Percentiles rank a stretch among this genome's conserved stretches.
These are phyloP conservation scores for Zosterops japonicus DNA, from an alignment of 2,113 vertebrate species.

Conservation along the genomic window DNA sequence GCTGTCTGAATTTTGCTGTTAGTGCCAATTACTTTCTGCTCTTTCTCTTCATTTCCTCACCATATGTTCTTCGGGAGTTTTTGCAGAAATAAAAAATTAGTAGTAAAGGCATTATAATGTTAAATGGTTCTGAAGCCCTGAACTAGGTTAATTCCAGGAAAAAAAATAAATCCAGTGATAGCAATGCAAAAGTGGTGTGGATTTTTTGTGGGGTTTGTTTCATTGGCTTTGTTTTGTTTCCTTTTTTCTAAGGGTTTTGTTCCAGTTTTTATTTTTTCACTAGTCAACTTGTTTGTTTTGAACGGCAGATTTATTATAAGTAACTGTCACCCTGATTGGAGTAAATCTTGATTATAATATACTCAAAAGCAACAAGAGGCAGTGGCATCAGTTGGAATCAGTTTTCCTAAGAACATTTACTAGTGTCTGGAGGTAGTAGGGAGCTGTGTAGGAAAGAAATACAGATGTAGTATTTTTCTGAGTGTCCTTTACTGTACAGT, in stretches of 20 bases:
- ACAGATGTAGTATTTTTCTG: neutral
- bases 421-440: neutral
- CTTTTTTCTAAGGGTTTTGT: neutral
- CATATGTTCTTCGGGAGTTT: neutral
- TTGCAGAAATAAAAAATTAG: neutral
- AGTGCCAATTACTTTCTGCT: neutral
- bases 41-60: neutral
- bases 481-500: neutral
- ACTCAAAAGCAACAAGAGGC: neutral
- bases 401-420: neutral
- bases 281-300: neutral
- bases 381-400: neutral
- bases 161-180: neutral
- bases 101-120: neutral
- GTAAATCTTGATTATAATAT: neutral
- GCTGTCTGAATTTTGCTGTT: neutral
- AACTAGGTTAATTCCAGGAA: neutral
- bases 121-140: neutral
- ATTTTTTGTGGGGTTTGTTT: neutral
- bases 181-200: neutral
- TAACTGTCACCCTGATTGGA: neutral
- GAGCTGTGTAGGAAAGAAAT: neutral
- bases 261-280: neutral
- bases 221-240: neutral
- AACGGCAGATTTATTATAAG: neutral